A percentile compares a stretch with the other conserved stretches of the same genome.
Evolutionary conservation across 2,113 vertebrate species (phyloP).

Genomic region (Psettodes erumei): DNA sequence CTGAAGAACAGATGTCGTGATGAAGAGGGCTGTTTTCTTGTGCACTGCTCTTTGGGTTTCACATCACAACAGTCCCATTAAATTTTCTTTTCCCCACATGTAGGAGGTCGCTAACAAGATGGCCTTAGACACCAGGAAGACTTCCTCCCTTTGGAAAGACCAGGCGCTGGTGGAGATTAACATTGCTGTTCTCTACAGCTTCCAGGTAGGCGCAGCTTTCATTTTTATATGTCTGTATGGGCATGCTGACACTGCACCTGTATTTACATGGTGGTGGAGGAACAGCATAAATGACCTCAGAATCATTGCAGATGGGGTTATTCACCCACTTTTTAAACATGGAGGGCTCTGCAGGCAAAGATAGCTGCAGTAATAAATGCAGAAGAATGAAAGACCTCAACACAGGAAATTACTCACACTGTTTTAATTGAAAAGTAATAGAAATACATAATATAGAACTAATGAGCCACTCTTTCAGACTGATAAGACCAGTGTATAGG

Average conservation of each 20-base stretch:
- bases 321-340: neutral
- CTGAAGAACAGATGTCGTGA: neutral
- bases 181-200: slow-evolving; percentile 96
- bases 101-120: slow-evolving; percentile 95
- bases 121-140: slow-evolving; percentile 95
- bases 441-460: too few relatives aligned
- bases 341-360: neutral
- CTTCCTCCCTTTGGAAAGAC: slow-evolving; percentile 97
- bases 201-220: slow-evolving; percentile 85
- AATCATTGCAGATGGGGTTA: too few relatives aligned
- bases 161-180: slow-evolving; percentile 97
- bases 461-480: too few relatives aligned
- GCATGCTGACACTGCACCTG: neutral
- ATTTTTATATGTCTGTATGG: too few relatives aligned
- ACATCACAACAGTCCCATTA: neutral
- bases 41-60: neutral
- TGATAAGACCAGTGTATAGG: too few relatives aligned
- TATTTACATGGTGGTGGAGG: neutral
- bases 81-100: neutral
- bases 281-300: too few relatives aligned
- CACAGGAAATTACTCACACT: too few relatives aligned
- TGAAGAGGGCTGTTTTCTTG: slow-evolving; percentile 5
- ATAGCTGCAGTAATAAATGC: too few relatives aligned
- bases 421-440: too few relatives aligned
- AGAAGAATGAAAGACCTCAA: too few relatives aligned